Conservation (phyloP, 2,888 invertebrate genomes). For the Cosmorhoe ocellata region DNA sequence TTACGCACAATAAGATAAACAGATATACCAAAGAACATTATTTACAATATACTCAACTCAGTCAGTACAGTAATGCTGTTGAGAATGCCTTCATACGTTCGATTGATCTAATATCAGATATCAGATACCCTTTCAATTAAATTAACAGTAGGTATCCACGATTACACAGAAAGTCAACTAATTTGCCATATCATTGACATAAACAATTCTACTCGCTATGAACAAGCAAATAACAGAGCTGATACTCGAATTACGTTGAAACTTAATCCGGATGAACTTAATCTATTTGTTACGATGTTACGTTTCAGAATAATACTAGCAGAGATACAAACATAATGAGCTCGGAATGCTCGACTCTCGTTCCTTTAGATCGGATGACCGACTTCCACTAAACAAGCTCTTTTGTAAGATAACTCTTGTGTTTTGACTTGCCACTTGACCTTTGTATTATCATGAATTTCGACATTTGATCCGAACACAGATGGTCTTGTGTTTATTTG, state of each 20-base stretch:
- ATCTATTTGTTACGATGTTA: conserved; percentile 37
- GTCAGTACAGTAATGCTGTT: no score
- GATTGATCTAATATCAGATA: no score
- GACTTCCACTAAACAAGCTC: conserved; percentile 56
- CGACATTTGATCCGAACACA: conserved; percentile 56
- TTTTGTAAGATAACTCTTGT: conserved; percentile 58
- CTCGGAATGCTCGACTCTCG: conserved; percentile 35
- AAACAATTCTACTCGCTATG: background rate
- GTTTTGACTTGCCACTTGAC: conserved; percentile 59
- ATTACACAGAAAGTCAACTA: no score
- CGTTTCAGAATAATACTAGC: background rate
- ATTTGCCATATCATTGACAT: background rate
- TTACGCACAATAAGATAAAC: no score
- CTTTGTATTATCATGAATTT: conserved; percentile 55
- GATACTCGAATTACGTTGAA: conserved; percentile 29
- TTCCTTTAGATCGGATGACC: conserved; percentile 57
- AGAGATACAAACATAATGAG: background rate
- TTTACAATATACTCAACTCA: no score
- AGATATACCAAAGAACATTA: no score
- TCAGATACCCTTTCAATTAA: no score
- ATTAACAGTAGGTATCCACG: no score
- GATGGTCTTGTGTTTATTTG: conserved; percentile 37
- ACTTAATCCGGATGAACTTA: conserved; percentile 40
- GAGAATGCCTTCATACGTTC: no score
- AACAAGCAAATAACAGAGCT: background rate